Evolutionary conservation across 2,113 vertebrate species (phyloP), one percentile per base, ranked within the genome.

Genomic region (Lepus americanus): DNA sequence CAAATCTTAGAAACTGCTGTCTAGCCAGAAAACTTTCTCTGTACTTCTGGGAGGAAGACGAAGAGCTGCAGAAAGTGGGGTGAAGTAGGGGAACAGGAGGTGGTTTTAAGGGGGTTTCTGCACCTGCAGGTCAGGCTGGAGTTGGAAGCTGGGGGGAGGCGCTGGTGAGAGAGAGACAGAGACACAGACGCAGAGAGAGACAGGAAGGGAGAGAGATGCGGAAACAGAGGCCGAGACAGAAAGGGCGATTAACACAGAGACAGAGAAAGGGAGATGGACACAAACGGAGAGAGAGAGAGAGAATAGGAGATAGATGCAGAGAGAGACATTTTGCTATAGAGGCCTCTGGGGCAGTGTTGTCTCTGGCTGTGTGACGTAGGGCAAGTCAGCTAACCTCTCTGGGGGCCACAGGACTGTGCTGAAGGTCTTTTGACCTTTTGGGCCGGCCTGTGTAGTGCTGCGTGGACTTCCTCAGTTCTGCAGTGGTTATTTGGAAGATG

Each of bases 1-100:
- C 98, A 98, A 98, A 98, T 98, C 98, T 98, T 97, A 92, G 97
- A 98, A 98, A 98, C 97, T 97, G 98, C 98, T 87, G 97, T 97
- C 98, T 98, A 97, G 98, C 97, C 97, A 97, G 98, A 98, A 98
- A 98, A 97, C 98, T 97, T 98, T 97, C 97, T 96, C 92, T 97
- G 25, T 83, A 95, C 94, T 89, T 97, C 97, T 79, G 16, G 63
- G 90, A 96, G 90, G 87, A 98, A 89, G 95, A 95, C 94, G 79
- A 69, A 94, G 92, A 95, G 14, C 76, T 96, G 92, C 89, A 82
- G 96, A 97, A 96, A 94, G 95, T n/a, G 87, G 84, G 87, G 29
- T 0, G 14, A 95, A 96, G 88, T 49, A 39, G 94, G 91, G 51
- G 36, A 96, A 95, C 44, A 67, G 74, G 87, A 97, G 87, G 89